Percentiles rank a stretch among this genome's conserved stretches.
Conservation (phyloP, 1,140 invertebrate genomes). For the Neodiprion virginianus region DNA sequence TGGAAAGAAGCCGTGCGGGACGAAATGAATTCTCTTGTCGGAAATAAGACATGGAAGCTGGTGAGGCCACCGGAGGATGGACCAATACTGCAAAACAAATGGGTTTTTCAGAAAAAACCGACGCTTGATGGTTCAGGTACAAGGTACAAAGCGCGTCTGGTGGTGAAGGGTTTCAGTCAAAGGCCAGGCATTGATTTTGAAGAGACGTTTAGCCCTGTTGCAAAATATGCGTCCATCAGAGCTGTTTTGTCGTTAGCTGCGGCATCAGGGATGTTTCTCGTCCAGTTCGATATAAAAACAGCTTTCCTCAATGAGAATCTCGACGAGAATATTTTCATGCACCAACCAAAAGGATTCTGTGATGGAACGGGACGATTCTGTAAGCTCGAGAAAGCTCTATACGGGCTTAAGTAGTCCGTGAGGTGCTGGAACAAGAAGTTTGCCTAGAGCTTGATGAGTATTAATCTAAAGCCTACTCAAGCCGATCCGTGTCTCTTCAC, state of each 20-base stretch:
- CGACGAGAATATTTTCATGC: constrained; percentile 36
- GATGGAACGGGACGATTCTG: constrained; percentile 52
- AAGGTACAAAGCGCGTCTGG: constrained; percentile 24
- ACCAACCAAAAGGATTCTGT: constrained; percentile 31
- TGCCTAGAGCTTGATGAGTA: constrained; percentile 12
- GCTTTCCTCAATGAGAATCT: constrained; percentile 37
- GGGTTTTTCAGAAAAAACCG: constrained; percentile 29
- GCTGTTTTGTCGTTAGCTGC: not conserved
- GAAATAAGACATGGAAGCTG: constrained; percentile 43
- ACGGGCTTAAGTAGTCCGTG: constrained; percentile 43
- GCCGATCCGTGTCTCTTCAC: constrained; percentile 36
- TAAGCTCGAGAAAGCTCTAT: constrained; percentile 35
- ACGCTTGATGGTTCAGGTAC: constrained; percentile 13
- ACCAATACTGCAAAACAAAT: constrained; percentile 41
- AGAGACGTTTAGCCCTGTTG: constrained; percentile 29
- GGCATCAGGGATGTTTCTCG: constrained; percentile 4
- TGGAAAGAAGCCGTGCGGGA: constrained; percentile 45
- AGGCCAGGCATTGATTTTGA: constrained; percentile 26
- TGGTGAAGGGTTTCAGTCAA: constrained; percentile 30
- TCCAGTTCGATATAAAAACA: constrained; percentile 9
- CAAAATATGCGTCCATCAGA: constrained; percentile 14
- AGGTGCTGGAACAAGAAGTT: constrained; percentile 38
- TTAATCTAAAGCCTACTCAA: constrained; percentile 23
- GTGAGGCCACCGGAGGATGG: constrained; percentile 34
- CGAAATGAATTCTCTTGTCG: constrained; percentile 35